These are phyloP conservation scores for Cantharis rufa DNA, from an alignment of 2,888 invertebrate species.

Conservation along the genomic window DNA sequence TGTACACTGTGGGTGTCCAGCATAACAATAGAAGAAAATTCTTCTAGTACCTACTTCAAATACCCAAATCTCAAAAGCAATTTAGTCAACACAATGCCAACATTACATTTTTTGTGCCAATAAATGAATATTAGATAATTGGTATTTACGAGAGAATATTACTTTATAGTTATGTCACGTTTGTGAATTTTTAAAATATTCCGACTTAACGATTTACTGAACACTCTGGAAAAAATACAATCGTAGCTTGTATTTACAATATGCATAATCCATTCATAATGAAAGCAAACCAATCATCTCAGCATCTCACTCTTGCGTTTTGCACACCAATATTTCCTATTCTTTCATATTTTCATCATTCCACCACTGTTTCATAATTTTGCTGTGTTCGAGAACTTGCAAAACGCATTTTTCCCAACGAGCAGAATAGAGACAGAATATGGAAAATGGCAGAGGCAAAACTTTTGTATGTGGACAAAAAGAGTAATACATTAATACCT, in stretches of 20 bases:
- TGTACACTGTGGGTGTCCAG: constrained; percentile 29
- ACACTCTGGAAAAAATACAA: too few species aligned
- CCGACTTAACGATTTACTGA: background rate
- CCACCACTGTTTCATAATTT: background rate
- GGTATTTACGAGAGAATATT: background rate
- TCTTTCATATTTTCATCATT: background rate
- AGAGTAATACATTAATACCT: too few species aligned
- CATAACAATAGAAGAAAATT: constrained; percentile 19
- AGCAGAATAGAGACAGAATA: too few species aligned
- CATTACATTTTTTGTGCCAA: background rate
- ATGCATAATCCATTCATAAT: background rate
- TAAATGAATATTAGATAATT: background rate
- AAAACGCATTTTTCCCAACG: too few species aligned
- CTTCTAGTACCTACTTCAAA: background rate
- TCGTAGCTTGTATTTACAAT: background rate
- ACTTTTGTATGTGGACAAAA: too few species aligned
- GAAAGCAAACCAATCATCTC: background rate
- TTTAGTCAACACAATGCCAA: background rate
- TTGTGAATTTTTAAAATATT: background rate
- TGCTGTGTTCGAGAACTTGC: too few species aligned
- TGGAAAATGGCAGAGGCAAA: too few species aligned
- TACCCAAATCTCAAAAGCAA: background rate
- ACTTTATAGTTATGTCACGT: background rate
- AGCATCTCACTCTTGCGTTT: background rate
- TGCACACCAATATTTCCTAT: background rate